Base-by-base conservation (phyloP, 2,888 invertebrate species). In the Chymomyza amoena region DNA sequence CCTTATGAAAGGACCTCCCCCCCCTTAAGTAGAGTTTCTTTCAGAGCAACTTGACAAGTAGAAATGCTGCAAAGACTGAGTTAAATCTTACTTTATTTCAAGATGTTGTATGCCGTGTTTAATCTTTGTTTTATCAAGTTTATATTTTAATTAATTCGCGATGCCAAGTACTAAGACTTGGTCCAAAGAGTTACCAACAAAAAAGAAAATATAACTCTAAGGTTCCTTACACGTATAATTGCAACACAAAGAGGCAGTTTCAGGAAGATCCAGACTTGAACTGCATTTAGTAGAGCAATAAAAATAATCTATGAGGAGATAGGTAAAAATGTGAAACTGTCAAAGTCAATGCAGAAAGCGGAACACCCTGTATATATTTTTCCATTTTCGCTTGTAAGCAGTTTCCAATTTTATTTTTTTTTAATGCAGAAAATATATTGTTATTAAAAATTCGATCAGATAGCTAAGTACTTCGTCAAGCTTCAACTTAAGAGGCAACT, bases 91-190 rank as follows among this genome's bases (percentile, higher is more conserved):
- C n/a, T n/a, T n/a, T n/a, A n/a, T n/a, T n/a, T n/a, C n/a, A n/a
- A n/a, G n/a, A 20, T 20, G 1, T 20, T 20, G 20, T 20, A 25
- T 25, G 13, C 9, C 20, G 51, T 39, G 4, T 32, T 36, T 62
- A 15, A 39, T 50, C 1, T 54, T 54, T 16, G 9, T 73, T 80
- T 74, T 66, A 79, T 69, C 75, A 82, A 83, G 82, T 87, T 83
- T 85, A 83, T 84, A 88, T 84, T 87, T 87, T 83, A 83, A 83
- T 83, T 83, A 83, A 83, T 83, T 83, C 82, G 84, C 82, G 84
- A 85, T 77, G 82, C 52, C 70, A 87, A 87, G 72, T 87, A 79
- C 84, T 81, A 71, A 51, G 69, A 65, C 18, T 7, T 5, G 57
- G 28, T 25, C 28, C 5, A 25, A 9, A 25, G 28, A 20, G 13